A percentile compares a stretch with the other conserved stretches of the same genome.
phyloP scores from a whole-genome alignment of 2,888 invertebrate genomes.

The Brachyptera putata region DNA sequence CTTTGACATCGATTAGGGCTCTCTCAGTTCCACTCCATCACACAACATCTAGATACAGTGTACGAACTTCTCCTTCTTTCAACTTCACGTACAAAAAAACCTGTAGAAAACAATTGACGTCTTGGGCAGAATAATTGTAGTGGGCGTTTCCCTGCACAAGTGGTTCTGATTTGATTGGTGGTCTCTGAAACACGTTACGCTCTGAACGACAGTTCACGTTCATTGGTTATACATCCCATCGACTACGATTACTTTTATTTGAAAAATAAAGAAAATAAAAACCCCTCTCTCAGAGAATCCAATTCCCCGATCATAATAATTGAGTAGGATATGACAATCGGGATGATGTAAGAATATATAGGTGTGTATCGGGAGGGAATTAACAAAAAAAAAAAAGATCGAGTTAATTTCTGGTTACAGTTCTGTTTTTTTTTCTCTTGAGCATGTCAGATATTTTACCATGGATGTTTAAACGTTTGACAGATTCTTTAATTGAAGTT shows the following conservation, averaged over 20 bases:
- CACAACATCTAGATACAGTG: too few relatives aligned
- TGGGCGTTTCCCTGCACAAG: neutral
- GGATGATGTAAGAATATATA: too few relatives aligned
- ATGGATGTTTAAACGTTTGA: conserved; percentile 17
- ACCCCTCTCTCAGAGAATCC: neutral
- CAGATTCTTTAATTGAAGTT: conserved; percentile 17
- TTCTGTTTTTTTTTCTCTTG: neutral
- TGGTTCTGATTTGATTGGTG: conserved; percentile 12
- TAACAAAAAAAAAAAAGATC: neutral
- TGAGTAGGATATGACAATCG: neutral
- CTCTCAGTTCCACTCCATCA: too few relatives aligned
- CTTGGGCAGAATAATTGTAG: conserved; percentile 3
- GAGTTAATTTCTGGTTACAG: neutral
- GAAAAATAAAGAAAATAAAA: neutral
- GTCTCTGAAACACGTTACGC: neutral
- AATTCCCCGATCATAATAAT: neutral
- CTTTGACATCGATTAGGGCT: too few relatives aligned
- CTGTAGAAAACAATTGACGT: neutral
- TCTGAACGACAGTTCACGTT: neutral
- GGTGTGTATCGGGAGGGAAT: neutral
- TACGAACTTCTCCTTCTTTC: neutral
- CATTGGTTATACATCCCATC: neutral
- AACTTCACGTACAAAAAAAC: neutral
- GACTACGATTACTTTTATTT: neutral
- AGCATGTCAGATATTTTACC: neutral